Evolutionary conservation across 2,113 vertebrate genomes (phyloP).

Genomic region (Mus pahari): DNA sequence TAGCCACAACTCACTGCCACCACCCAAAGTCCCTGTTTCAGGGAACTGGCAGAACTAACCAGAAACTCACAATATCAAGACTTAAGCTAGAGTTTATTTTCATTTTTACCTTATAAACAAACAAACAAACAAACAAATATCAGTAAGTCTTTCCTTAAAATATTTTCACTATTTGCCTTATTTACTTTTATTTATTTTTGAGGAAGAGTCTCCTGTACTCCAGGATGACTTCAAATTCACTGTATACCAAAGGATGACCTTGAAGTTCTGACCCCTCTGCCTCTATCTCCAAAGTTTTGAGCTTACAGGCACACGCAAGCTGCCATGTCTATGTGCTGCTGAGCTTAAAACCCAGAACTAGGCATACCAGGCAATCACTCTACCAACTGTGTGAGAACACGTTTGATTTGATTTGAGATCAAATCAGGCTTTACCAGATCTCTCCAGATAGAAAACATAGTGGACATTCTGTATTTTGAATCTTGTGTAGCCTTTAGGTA

Average conservation of each 20-base stretch:
- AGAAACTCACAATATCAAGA: not conserved
- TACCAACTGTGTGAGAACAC: not conserved
- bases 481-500: not conserved
- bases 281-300: not conserved
- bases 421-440: not conserved
- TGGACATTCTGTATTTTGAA: not conserved
- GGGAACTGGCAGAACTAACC: not conserved
- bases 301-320: not conserved
- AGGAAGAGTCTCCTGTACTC: not conserved
- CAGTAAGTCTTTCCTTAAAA: not conserved
- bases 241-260: not conserved
- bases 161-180: not conserved
- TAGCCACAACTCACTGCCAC: not conserved
- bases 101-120: not conserved
- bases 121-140: not conserved
- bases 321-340: not conserved
- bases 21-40: not conserved
- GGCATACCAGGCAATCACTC: not conserved
- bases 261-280: not conserved
- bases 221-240: not conserved
- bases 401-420: not conserved
- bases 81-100: not conserved
- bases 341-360: not conserved
- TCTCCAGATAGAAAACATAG: not conserved
- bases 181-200: not conserved